These are phyloP conservation scores for Druon quercuslanigerum DNA, from an alignment of 1,140 invertebrate species.

Conservation along the genomic window DNA sequence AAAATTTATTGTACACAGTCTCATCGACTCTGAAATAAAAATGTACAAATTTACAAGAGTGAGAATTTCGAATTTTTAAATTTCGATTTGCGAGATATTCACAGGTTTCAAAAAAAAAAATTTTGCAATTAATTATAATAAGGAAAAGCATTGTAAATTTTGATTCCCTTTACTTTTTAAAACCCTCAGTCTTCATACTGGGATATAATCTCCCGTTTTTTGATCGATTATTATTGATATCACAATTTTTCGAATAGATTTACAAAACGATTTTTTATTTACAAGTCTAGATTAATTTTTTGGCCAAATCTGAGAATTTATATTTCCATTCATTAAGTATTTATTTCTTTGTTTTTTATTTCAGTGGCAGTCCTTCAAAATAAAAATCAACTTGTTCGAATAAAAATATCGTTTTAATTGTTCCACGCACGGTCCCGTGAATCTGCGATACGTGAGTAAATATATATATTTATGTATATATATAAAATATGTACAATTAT, in stretches of 20 bases:
- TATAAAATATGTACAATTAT: constrained; percentile 36
- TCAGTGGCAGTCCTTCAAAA: background rate
- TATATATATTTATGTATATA: no score
- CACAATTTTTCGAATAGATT: constrained; percentile 14
- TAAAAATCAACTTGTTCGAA: background rate
- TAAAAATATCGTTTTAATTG: no score
- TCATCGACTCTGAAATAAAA: background rate
- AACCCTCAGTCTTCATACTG: constrained; percentile 22
- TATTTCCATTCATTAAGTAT: background rate
- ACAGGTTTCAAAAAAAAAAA: background rate
- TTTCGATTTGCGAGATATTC: background rate
- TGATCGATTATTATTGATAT: constrained; percentile 19
- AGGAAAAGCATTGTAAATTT: background rate
- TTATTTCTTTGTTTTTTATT: background rate
- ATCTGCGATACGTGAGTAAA: constrained; percentile 56
- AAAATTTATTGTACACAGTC: background rate
- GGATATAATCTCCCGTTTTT: background rate
- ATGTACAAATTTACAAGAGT: no score
- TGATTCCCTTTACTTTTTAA: constrained; percentile 11
- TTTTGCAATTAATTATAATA: no score
- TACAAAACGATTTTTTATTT: background rate
- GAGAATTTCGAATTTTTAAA: background rate
- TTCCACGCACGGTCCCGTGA: constrained; percentile 35
- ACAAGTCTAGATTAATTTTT: background rate
- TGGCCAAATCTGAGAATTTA: background rate